Conservation (phyloP, 2,797 vertebrate species). For the Clamator glandarius region DNA sequence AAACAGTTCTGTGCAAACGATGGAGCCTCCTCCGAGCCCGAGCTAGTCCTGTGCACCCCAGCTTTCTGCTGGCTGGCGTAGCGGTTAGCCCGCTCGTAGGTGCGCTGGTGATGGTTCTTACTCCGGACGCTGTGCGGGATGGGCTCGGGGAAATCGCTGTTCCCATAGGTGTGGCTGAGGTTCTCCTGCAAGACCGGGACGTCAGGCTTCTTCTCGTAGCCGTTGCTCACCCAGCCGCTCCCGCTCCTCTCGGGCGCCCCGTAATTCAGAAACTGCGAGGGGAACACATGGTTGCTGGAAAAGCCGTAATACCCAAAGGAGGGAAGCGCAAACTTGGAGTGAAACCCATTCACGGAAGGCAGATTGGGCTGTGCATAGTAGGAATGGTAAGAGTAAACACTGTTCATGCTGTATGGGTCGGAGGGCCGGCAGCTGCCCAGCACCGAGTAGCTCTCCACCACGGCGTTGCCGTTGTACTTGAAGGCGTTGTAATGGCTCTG, state of each 20-base stretch:
- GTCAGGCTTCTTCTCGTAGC: conserved; percentile 88
- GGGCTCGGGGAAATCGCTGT: conserved; percentile 69
- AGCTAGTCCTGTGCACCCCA: conserved; percentile 42
- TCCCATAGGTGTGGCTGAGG: conserved; percentile 80
- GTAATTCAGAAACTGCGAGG: conserved; percentile 87
- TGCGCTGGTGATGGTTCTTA: conserved; percentile 80
- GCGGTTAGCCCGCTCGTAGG: conserved; percentile 76
- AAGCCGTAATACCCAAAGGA: conserved; percentile 91
- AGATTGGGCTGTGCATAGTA: conserved; percentile 96
- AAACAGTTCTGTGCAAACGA: conserved; percentile 78
- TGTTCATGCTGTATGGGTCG: conserved; percentile 88
- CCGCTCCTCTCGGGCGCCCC: conserved; percentile 77
- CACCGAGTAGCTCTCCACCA: conserved; percentile 90
- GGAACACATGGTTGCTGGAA: conserved; percentile 88
- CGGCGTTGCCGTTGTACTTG: conserved; percentile 84
- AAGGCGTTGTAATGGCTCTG: conserved; percentile 84
- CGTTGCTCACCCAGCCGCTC: conserved; percentile 75
- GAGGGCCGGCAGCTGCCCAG: conserved; percentile 87
- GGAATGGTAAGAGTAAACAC: conserved; percentile 90
- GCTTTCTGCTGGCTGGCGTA: conserved; percentile 65
- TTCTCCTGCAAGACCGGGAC: conserved; percentile 85
- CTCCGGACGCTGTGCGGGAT: not conserved
- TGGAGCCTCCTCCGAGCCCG: not conserved
- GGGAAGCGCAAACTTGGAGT: conserved; percentile 89
- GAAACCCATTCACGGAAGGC: conserved; percentile 91